Base-by-base conservation (phyloP, 2,888 invertebrate genomes). In the Polia nebulosa region DNA sequence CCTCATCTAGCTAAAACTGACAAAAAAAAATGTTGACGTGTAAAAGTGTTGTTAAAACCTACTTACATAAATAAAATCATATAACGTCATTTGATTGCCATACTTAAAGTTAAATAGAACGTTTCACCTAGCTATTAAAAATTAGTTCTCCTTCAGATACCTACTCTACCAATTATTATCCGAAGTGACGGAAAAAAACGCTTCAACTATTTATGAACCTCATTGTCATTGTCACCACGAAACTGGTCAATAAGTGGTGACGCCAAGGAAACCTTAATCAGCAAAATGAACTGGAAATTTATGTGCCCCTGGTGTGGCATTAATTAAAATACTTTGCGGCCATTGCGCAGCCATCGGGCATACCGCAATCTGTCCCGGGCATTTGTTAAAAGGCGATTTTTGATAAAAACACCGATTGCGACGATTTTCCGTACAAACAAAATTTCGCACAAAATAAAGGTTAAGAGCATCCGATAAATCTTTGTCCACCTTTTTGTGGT, bases 271-370 rank as follows among this genome's bases (percentile, higher is more conserved):
- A 85, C 86, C 82, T 88, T 91, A 90, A 92, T 91, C 91, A 87
- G 88, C 84, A 82, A 89, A 90, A 89, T 89, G 87, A 84, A 89
- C 86, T 86, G 88, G 84, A 91, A 91, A 91, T 92, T 86, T 89
- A 92, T 91, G 89, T 88, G 84, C 80, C 84, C 60, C 81, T 87
- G 87, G 89, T 90, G 91, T 89, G 89, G 89, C 87, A 92, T 92
- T 93, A 91, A 94, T 93, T 93, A 94, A 94, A 93, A 93, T 92
- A 90, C 91, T 90, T 89, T 85, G 84, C 85, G 87, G 86, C 84
- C 88, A 84, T 85, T 85, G 85, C 88, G 82, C 83, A 66, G 73
- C 81, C 85, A 76, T 81, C 79, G 83, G 81, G 80, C 85, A 83
- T 85, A 84, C 88, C 87, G 85, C 89, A 90, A 90, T 92, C 89